Evolutionary conservation across 2,888 invertebrate species (phyloP).

Genomic region (Tachina lurida): DNA sequence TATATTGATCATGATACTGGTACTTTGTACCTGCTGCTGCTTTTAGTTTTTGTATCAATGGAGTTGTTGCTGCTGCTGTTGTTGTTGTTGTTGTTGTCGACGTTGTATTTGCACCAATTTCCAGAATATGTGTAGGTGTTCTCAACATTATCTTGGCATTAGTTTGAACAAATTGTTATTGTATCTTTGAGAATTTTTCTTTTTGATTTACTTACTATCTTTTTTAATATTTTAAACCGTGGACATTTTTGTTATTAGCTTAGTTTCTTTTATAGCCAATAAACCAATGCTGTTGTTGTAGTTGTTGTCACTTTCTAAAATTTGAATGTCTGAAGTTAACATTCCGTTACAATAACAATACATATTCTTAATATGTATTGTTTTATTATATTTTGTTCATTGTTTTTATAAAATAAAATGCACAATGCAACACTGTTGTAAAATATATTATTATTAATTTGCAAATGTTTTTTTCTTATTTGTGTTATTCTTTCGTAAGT

Average conservation of each 20-base stretch:
- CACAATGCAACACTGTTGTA: slow-evolving; percentile 1
- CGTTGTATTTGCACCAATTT: slow-evolving; percentile 80
- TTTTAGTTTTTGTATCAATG: slow-evolving; percentile 72
- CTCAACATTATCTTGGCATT: slow-evolving; percentile 82
- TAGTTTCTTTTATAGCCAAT: neutral
- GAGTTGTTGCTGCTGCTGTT: slow-evolving; percentile 68
- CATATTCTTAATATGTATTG: slow-evolving; percentile 17
- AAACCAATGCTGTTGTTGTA: slow-evolving; percentile 40
- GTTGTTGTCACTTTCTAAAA: slow-evolving; percentile 50
- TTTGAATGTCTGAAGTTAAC: slow-evolving; percentile 9
- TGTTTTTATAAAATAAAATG: neutral
- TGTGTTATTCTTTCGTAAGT: too few relatives aligned
- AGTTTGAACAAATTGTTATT: slow-evolving; percentile 45
- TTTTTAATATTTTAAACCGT: slow-evolving; percentile 28
- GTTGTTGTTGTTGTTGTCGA: slow-evolving; percentile 70
- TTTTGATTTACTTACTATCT: slow-evolving; percentile 12
- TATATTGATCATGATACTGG: slow-evolving; percentile 68
- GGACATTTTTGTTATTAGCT: neutral
- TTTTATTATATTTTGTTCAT: neutral
- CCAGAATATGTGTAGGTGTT: slow-evolving; percentile 84
- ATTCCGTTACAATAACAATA: slow-evolving; percentile 3
- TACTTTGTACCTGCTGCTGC: slow-evolving; percentile 68
- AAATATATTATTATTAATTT: neutral
- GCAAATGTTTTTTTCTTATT: neutral
- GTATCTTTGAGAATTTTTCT: neutral